Conservation (phyloP, 2,113 vertebrate species). For the Trogon melanurus region DNA sequence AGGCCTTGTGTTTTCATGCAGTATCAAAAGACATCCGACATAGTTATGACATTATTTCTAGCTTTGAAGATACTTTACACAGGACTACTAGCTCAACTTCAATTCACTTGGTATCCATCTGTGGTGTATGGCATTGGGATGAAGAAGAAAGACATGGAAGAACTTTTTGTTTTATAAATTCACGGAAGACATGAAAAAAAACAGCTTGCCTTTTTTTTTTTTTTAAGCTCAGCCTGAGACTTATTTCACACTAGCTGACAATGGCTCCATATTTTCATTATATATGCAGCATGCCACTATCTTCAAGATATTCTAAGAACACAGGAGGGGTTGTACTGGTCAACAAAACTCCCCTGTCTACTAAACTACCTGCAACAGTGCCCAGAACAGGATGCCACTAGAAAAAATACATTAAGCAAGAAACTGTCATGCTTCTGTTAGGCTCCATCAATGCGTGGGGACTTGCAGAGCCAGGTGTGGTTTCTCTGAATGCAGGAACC, state of each 20-base stretch:
- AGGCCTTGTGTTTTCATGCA: neutral
- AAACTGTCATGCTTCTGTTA: neutral
- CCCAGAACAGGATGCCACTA: neutral
- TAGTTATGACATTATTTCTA: neutral
- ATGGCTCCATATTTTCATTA: neutral
- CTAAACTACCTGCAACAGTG: neutral
- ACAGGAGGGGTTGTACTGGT: neutral
- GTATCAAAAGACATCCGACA: neutral
- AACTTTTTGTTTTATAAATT: neutral
- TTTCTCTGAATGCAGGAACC: neutral
- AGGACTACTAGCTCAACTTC: neutral
- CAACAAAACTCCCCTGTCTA: neutral
- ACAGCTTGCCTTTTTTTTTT: accelerated
- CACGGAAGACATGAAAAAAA: neutral
- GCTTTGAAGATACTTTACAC: neutral
- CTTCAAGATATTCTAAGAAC: neutral
- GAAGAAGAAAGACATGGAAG: neutral
- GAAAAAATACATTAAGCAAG: neutral
- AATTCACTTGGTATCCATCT: neutral
- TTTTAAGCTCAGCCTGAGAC: neutral
- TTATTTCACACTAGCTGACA: neutral
- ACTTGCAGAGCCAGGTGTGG: neutral
- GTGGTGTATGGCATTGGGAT: neutral
- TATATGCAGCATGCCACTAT: neutral
- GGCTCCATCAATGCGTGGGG: neutral